Conservation (phyloP, 1,140 invertebrate genomes). For the Drosophila azteca region DNA sequence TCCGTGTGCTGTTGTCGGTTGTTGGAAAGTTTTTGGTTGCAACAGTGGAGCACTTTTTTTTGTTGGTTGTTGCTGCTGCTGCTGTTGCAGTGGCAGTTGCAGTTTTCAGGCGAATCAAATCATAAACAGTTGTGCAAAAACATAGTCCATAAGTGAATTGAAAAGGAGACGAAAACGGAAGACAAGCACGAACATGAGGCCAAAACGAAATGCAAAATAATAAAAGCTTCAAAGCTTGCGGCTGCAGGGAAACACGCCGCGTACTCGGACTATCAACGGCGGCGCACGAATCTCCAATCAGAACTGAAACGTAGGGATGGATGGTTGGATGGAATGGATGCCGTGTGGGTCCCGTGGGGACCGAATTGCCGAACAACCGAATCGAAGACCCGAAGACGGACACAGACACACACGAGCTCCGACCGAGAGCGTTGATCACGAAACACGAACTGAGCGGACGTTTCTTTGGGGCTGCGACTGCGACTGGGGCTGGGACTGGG, state of each 20-base stretch:
- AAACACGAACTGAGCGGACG: constrained; percentile 52
- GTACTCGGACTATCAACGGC: constrained; percentile 52
- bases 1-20: constrained; percentile 13
- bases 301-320: constrained; percentile 77
- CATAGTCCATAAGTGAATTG: too few species aligned
- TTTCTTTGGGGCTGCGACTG: neutral
- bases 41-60: constrained; percentile 63
- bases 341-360: constrained; percentile 63
- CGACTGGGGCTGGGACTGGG: too few species aligned
- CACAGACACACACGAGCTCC: constrained; percentile 28
- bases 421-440: constrained; percentile 54
- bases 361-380: constrained; percentile 54
- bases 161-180: constrained; percentile 36
- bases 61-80: constrained; percentile 20
- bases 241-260: constrained; percentile 73
- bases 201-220: constrained; percentile 65
- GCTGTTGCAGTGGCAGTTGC: constrained; percentile 18
- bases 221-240: constrained; percentile 65
- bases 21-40: constrained; percentile 49
- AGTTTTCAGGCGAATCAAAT: constrained; percentile 22
- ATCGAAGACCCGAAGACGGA: constrained; percentile 22
- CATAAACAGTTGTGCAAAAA: constrained; percentile 30
- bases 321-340: constrained; percentile 8
- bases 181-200: constrained; percentile 43
- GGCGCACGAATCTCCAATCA: constrained; percentile 80